Percentiles rank a stretch among this genome's conserved stretches.
Evolutionary conservation across 1,140 invertebrate species (phyloP).

Genomic region (Tetramorium simillimum): DNA sequence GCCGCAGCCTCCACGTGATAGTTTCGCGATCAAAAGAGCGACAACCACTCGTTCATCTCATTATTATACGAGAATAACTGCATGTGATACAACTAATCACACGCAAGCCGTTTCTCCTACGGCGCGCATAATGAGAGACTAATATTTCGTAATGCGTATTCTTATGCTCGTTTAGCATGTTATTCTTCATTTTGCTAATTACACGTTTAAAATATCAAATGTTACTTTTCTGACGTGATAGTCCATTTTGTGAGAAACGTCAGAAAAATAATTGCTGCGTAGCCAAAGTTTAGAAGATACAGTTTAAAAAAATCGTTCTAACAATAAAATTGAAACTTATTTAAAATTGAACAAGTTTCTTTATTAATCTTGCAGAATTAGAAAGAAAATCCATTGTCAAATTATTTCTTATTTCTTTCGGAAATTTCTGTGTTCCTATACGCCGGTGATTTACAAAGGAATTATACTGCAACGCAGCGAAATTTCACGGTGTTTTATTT

Average conservation of each 20-base stretch:
- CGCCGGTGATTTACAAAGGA: not conserved
- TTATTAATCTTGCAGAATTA: not conserved
- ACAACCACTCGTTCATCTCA: not conserved
- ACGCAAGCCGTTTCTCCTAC: not conserved
- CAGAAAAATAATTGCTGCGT: not conserved
- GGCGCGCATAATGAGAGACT: slow-evolving; percentile 4
- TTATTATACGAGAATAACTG: slow-evolving; percentile 15
- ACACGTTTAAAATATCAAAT: not conserved
- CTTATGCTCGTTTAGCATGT: not conserved
- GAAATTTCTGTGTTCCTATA: not conserved
- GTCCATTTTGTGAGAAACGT: not conserved
- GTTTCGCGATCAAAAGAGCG: not conserved
- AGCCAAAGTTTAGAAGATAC: too few species aligned
- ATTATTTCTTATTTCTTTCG: not conserved
- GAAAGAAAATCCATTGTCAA: not conserved
- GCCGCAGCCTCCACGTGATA: not conserved
- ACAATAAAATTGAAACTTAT: not conserved
- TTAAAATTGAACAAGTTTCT: not conserved
- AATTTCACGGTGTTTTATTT: not conserved
- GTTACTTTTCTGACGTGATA: not conserved
- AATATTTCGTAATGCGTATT: slow-evolving; percentile 17
- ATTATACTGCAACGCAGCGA: not conserved
- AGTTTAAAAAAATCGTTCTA: not conserved
- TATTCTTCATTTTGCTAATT: not conserved
- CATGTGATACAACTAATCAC: slow-evolving; percentile 17